These are phyloP conservation scores for Charina bottae DNA, from an alignment of 2,113 vertebrate species.

Conservation along the genomic window DNA sequence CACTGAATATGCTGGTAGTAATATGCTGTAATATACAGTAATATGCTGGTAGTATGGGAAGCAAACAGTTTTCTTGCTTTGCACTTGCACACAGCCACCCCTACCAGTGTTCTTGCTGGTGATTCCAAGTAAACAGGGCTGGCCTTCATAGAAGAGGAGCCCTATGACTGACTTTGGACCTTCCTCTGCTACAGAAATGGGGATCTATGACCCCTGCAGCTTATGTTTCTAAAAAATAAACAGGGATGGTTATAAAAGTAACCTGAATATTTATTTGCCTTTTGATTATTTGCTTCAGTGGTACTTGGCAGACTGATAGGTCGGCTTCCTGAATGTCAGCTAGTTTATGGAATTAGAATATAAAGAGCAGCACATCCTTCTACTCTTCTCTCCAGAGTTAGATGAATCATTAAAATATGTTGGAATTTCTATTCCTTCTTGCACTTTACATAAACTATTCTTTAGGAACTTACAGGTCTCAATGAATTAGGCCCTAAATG, in stretches of 20 bases:
- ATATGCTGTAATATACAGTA: too few relatives aligned
- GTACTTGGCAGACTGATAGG: constrained; percentile 43
- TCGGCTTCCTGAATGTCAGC: constrained; percentile 42
- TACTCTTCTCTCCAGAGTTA: constrained; percentile 26
- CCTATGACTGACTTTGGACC: background rate
- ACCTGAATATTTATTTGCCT: constrained; percentile 67
- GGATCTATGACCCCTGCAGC: constrained; percentile 29
- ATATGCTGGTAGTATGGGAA: too few relatives aligned
- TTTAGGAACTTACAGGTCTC: too few relatives aligned
- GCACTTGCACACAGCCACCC: too few relatives aligned
- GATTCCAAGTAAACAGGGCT: too few relatives aligned
- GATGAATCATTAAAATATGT: constrained; percentile 16
- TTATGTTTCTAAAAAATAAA: constrained; percentile 58
- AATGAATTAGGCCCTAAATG: background rate
- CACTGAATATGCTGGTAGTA: too few relatives aligned
- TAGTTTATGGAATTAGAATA: constrained; percentile 42
- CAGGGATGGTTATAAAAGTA: constrained; percentile 56
- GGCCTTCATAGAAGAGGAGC: background rate
- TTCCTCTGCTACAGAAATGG: constrained; percentile 27
- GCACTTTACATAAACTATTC: too few relatives aligned
- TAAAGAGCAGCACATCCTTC: constrained; percentile 32
- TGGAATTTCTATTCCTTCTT: constrained; percentile 25
- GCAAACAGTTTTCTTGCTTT: too few relatives aligned
- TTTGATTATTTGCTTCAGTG: constrained; percentile 45
- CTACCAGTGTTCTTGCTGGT: too few relatives aligned